Conservation (phyloP, 2,888 invertebrate species). For the Tigriopus californicus region DNA sequence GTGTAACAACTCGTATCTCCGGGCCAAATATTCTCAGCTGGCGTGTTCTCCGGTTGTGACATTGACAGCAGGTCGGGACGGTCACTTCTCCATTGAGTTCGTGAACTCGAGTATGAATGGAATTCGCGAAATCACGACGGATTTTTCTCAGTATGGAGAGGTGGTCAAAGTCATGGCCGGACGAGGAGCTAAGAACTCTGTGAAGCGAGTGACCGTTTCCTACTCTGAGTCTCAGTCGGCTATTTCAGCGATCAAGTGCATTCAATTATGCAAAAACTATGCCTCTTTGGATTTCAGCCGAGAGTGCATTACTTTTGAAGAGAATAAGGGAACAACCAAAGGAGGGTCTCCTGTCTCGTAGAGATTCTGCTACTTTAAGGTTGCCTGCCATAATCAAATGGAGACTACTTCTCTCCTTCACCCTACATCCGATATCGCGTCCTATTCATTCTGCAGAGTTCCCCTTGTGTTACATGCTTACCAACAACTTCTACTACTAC, state of each 20-base stretch:
- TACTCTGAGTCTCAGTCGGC: slow-evolving; percentile 8
- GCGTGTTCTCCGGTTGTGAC: not conserved
- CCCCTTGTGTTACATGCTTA: too few relatives aligned
- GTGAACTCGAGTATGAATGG: slow-evolving; percentile 15
- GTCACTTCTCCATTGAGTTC: slow-evolving; percentile 13
- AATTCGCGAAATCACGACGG: slow-evolving; percentile 12
- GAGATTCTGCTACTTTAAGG: too few relatives aligned
- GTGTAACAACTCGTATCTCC: not conserved
- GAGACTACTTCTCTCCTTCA: too few relatives aligned
- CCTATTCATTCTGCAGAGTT: too few relatives aligned
- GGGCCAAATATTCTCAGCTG: slow-evolving; percentile 10
- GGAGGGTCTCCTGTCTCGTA: too few relatives aligned
- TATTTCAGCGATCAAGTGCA: slow-evolving; percentile 1
- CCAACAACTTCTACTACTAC: too few relatives aligned
- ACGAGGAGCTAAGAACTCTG: slow-evolving; percentile 12
- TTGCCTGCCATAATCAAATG: too few relatives aligned
- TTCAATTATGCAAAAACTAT: slow-evolving; percentile 8
- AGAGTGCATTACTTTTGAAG: not conserved
- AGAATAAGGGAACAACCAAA: too few relatives aligned
- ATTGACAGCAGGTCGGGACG: slow-evolving; percentile 1
- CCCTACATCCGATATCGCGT: too few relatives aligned
- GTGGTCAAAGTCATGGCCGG: slow-evolving; percentile 12
- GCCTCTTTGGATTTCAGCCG: not conserved
- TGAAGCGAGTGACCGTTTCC: slow-evolving; percentile 13
- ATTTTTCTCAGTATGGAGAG: slow-evolving; percentile 14